Base-by-base conservation (phyloP, 2,113 vertebrate genomes). In the Vidua macroura region DNA sequence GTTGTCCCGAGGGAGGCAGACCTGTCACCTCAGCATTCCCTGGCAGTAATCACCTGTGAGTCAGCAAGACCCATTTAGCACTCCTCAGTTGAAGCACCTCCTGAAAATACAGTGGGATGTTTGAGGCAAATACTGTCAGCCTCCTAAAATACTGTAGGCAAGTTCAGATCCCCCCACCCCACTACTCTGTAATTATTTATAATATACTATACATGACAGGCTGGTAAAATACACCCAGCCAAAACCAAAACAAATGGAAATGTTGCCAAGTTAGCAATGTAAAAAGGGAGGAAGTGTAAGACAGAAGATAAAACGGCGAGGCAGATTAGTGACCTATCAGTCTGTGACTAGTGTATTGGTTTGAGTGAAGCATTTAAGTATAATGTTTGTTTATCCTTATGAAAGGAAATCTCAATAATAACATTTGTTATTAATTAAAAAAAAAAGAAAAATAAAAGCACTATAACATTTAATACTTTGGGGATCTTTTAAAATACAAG, bases 71-170 rank as follows among this genome's bases (percentile, higher is more conserved):
- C 77, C 86, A 80, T 79, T 92, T 83, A 94, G 67, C 87, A 41
- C 74, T 87, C 66, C 77, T 67, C 79, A 92, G 77, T 10, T 4
- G 3, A 87, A 82, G 75, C 59, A 85, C 22, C 78, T 90, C 82
- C 52, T 74, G 80, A 81, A 94, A 97, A 97, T 77, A 93, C 7
- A 43, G 92, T 95, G 85, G 82, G 90, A 91, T 91, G 84, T 94
- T 91, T 67, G 82, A 95, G 79, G 75, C 72, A 95, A 90, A 91
- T 87, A 90, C 67, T 91, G 91, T 73, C 94, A 97, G 87, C 75
- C 22, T 90, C 70, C 80, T 67, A 74, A 88, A 96, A 95, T 89
- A 89, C 41, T 66, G 74, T 51, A 87, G 78, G 78, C 86, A 95
- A 94, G 78, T 87, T 93, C 89, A 73, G 84, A 90, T 95, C 25